Evolutionary conservation across 2,797 vertebrate genomes (phyloP), one percentile per base, ranked within the genome.

Genomic region (Nyctalus aviator): DNA sequence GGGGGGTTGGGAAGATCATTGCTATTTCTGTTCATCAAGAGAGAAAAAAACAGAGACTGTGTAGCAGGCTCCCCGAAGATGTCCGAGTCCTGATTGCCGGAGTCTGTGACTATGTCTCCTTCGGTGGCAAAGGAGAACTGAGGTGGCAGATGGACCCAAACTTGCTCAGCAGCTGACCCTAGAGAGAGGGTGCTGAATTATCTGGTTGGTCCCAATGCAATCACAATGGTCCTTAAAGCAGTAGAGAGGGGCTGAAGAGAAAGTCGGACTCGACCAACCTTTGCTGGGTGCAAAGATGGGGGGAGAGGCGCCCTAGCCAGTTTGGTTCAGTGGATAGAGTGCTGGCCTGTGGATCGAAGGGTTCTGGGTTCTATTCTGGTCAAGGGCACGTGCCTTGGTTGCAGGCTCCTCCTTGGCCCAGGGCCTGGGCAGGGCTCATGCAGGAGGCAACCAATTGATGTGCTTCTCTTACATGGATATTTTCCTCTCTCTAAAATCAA

Each of bases 31-130:
- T 37, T 20, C 25, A 15, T 64, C 21, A 64, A 10, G 18, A 35
- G 59, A 53, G 25, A 66, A 37, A 53, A 37, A 15, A 1, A 8
- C 6, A 32, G 68, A 23, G 11, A n/a, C 53, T 8, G 37, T 10
- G 69, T 0, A 46, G 32, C 4, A 23, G 82, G 32, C 18, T 35
- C 5, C 37, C 69, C 0, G 0, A 32, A 17, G n/a, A 9, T 30
- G 25, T 37, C 23, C 32, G 1, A 0, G 0, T 17, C 46, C 50
- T 0, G 10, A 15, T 12, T 66, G 12, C 85, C 0, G 0, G 86
- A 50, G 6, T 1, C 30, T 46, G 21, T 66, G 76, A 68, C 0
- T 18, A 32, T 4, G 10, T 18, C n/a, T n/a, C 50, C 44, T 66
- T n/a, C 1, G 0, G 2, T 14, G 64, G 41, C 71, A 48, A 14